phyloP scores from a whole-genome alignment of 2,797 vertebrate genomes.

The Cichlasoma orientale region DNA sequence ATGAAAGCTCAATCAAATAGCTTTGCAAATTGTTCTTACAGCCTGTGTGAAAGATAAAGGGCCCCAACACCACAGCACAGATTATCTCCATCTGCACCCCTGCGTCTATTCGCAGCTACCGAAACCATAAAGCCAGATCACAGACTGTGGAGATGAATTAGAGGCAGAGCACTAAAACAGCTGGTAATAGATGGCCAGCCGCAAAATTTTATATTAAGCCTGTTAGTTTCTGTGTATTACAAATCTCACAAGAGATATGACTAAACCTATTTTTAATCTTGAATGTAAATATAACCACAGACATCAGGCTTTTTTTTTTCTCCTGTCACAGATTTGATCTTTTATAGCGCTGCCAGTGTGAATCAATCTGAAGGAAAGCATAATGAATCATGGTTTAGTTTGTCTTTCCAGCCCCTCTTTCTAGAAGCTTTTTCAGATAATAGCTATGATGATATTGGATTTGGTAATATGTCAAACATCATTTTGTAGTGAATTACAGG shows the following conservation, averaged over 20 bases:
- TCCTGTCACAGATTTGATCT: background rate
- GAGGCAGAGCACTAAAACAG: constrained; percentile 44
- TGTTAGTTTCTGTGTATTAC: constrained; percentile 17
- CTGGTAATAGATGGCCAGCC: constrained; percentile 52
- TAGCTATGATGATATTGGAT: background rate
- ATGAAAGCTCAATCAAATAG: constrained; percentile 60
- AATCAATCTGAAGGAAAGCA: background rate
- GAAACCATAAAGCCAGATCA: constrained; percentile 59
- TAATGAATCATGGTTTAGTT: background rate
- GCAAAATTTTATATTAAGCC: constrained; percentile 45
- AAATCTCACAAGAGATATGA: constrained; percentile 6
- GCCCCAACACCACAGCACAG: constrained; percentile 47
- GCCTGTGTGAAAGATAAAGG: constrained; percentile 59
- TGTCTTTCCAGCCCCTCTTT: background rate
- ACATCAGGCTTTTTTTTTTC: background rate
- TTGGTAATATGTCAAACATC: constrained; percentile 30
- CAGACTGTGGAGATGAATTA: constrained; percentile 52
- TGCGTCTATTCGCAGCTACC: constrained; percentile 47
- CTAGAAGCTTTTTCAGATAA: background rate
- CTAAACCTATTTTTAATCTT: background rate
- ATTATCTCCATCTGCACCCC: constrained; percentile 63
- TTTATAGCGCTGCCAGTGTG: background rate
- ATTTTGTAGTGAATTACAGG: constrained; percentile 33
- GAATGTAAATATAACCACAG: background rate
- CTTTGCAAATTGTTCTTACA: constrained; percentile 54